Evolutionary conservation across 2,797 vertebrate species (phyloP).

Genomic region (Sandelia bainsii): DNA sequence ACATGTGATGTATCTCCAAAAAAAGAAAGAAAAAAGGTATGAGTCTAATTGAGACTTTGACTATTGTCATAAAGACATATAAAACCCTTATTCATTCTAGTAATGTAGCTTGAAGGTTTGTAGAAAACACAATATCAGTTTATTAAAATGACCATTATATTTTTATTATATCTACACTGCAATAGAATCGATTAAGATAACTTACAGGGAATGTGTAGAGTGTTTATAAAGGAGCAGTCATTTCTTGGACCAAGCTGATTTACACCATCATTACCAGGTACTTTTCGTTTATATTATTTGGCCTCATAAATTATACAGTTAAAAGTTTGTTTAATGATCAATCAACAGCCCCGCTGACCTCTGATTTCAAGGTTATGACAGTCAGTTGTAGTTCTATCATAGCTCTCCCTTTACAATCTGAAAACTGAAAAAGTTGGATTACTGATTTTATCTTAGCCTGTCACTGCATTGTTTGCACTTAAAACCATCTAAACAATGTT

Average conservation of each 20-base stretch:
- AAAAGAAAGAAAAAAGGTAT: no score
- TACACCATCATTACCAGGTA: not conserved
- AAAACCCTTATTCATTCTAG: no score
- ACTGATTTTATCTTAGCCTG: not conserved
- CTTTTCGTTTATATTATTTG: slow-evolving; percentile 3
- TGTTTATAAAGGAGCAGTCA: not conserved
- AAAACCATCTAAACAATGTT: slow-evolving; percentile 11
- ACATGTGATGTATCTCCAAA: not conserved
- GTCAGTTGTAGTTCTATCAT: not conserved
- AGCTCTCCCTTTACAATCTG: not conserved
- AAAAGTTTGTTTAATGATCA: not conserved
- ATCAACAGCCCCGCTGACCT: not conserved
- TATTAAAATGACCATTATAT: no score
- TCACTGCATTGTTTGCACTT: not conserved
- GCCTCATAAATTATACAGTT: slow-evolving; percentile 7
- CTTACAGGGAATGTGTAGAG: no score
- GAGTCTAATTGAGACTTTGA: no score
- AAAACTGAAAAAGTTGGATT: not conserved
- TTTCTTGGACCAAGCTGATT: not conserved
- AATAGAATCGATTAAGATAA: no score
- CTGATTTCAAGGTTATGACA: not conserved
- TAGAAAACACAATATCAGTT: not conserved
- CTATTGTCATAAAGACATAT: no score
- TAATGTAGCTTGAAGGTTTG: not conserved
- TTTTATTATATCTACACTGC: no score